phyloP scores from a whole-genome alignment of 2,113 vertebrate species.

The Chamaetylas fuelleborni region DNA sequence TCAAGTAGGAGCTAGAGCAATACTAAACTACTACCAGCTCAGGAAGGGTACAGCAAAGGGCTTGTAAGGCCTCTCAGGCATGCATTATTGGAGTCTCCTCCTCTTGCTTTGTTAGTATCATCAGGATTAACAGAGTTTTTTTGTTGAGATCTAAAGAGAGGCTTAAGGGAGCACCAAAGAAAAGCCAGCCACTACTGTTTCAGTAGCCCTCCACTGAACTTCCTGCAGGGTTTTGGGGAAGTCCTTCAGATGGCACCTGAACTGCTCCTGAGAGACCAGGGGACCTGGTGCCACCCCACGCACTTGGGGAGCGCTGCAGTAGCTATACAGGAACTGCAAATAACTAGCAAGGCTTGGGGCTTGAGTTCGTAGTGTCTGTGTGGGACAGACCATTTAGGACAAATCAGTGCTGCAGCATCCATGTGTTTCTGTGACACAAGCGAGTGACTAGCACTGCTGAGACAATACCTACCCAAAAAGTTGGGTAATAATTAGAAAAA shows the following conservation, averaged over 20 bases:
- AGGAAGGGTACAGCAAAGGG: not conserved
- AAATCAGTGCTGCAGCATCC: not conserved
- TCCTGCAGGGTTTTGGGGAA: not conserved
- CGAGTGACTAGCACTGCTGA: not conserved
- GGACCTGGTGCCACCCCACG: rapidly evolving
- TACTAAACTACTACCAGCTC: not conserved
- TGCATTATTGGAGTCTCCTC: not conserved
- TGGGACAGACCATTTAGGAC: not conserved
- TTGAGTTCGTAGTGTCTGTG: too few species aligned
- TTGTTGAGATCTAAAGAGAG: not conserved
- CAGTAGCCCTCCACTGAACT: not conserved
- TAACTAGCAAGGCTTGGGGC: not conserved
- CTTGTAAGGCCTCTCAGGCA: not conserved
- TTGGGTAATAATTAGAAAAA: not conserved
- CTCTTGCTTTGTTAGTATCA: not conserved
- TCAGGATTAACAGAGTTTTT: not conserved
- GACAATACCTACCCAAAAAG: not conserved
- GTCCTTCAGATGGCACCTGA: not conserved
- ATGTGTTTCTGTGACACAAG: not conserved
- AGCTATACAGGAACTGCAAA: not conserved
- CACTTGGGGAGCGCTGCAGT: rapidly evolving
- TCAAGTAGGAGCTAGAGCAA: not conserved
- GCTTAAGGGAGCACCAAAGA: not conserved
- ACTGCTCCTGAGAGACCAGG: rapidly evolving
- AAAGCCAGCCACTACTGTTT: not conserved